Evolutionary conservation across 2,888 invertebrate genomes (phyloP).

Genomic region (Eucera pruinosa): DNA sequence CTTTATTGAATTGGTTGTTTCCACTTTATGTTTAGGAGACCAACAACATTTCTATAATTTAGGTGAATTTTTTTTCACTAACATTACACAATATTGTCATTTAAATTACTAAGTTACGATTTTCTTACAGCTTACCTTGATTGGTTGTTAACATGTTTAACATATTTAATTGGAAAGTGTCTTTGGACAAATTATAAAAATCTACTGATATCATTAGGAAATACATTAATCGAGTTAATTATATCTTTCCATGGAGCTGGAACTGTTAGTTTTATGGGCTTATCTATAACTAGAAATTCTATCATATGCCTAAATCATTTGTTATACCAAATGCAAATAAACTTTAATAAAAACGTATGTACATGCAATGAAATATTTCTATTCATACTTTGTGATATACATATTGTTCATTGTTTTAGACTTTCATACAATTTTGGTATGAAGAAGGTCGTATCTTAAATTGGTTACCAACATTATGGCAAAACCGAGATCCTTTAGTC

Average conservation of each 20-base stretch:
- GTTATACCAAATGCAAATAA: constrained; percentile 84
- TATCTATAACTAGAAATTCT: constrained; percentile 86
- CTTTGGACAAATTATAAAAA: constrained; percentile 84
- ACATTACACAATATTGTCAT: not conserved
- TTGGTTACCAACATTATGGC: constrained; percentile 85
- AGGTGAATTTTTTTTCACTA: constrained; percentile 78
- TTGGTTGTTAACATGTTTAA: constrained; percentile 85
- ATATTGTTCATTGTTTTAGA: constrained; percentile 53
- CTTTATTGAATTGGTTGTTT: constrained; percentile 84
- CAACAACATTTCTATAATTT: constrained; percentile 86
- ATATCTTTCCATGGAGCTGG: constrained; percentile 86
- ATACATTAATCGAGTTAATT: constrained; percentile 85
- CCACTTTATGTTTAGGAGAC: constrained; percentile 85
- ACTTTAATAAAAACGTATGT: constrained; percentile 83
- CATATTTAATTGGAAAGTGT: constrained; percentile 84
- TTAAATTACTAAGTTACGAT: not conserved
- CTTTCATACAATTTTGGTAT: constrained; percentile 79
- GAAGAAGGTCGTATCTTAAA: constrained; percentile 76
- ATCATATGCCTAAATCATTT: constrained; percentile 86
- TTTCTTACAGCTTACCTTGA: constrained; percentile 85
- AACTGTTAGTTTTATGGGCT: constrained; percentile 86
- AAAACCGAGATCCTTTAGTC: constrained; percentile 85
- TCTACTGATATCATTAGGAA: constrained; percentile 82
- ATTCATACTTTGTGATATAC: not conserved
- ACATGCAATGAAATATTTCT: constrained; percentile 1